These are phyloP conservation scores for Deilephila elpenor DNA, from an alignment of 2,888 invertebrate species.

Conservation along the genomic window DNA sequence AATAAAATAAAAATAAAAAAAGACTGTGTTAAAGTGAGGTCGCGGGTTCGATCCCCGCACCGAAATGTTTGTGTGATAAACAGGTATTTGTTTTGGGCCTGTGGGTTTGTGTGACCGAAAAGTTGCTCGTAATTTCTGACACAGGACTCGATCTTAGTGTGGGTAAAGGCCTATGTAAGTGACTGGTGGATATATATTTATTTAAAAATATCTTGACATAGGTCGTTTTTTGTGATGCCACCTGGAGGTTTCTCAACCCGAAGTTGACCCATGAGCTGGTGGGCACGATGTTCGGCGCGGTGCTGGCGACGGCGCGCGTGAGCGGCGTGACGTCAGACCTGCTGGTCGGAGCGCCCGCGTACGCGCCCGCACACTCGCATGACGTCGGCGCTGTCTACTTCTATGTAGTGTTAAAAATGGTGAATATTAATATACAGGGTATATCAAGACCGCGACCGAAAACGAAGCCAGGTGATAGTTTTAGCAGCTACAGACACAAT, in stretches of 20 bases:
- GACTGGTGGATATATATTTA: not conserved
- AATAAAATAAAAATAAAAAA: too few species aligned
- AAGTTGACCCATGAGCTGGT: constrained; percentile 43
- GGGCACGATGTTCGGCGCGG: constrained; percentile 86
- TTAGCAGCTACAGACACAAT: too few species aligned
- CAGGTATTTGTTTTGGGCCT: too few species aligned
- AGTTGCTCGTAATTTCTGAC: too few species aligned
- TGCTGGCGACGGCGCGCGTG: constrained; percentile 75
- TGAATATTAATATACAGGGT: too few species aligned
- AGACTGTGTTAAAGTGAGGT: too few species aligned
- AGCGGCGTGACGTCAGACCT: constrained; percentile 77
- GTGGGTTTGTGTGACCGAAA: too few species aligned
- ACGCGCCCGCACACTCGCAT: constrained; percentile 45
- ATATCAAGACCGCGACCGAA: too few species aligned
- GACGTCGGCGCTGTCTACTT: constrained; percentile 85
- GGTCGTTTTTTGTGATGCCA: constrained; percentile 18
- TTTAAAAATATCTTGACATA: not conserved
- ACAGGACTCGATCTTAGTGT: not conserved
- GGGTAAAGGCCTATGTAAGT: not conserved
- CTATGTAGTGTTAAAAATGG: constrained; percentile 53
- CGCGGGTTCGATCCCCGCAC: too few species aligned
- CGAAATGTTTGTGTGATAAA: too few species aligned
- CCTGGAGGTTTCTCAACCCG: not conserved
- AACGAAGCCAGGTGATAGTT: too few species aligned
- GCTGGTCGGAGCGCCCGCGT: constrained; percentile 86